Evolutionary conservation across 2,888 invertebrate species (phyloP).

Genomic region (Mimumesa dahlbomi): DNA sequence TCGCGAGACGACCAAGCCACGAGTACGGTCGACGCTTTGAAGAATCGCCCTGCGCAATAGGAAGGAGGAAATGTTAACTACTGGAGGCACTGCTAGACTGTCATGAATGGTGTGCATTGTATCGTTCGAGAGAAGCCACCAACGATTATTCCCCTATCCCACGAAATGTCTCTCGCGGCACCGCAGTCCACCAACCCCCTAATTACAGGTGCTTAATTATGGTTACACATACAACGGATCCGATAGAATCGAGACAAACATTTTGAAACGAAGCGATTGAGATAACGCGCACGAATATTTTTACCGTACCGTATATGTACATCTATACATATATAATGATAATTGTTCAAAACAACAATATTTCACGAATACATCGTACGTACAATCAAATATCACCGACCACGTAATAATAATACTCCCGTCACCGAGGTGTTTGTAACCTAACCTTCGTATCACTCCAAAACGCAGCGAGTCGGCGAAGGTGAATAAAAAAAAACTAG

Average conservation of each 20-base stretch:
- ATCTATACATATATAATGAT: no score
- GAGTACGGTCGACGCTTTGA: constrained; percentile 26
- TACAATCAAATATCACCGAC: no score
- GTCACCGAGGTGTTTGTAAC: constrained; percentile 13
- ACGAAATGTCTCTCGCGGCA: constrained; percentile 39
- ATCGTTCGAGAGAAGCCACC: constrained; percentile 20
- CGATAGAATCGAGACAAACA: constrained; percentile 8
- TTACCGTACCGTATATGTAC: no score
- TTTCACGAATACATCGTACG: no score
- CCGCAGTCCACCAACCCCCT: constrained; percentile 21
- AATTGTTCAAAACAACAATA: no score
- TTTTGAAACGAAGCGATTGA: no score
- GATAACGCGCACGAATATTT: no score
- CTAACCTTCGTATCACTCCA: constrained; percentile 17
- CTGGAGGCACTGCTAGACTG: constrained; percentile 12
- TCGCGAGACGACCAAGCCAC: constrained; percentile 12
- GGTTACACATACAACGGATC: not conserved
- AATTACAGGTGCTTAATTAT: constrained; percentile 18
- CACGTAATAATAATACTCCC: constrained; percentile 4
- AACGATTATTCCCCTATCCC: constrained; percentile 20
- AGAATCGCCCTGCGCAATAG: constrained; percentile 56
- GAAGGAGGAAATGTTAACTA: constrained; percentile 49
- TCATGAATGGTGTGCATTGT: constrained; percentile 53
- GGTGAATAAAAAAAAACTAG: no score
- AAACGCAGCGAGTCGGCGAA: constrained; percentile 24